Evolutionary conservation across 2,113 vertebrate species (phyloP), one percentile per base, ranked within the genome.

Genomic region (Heteronetta atricapilla): DNA sequence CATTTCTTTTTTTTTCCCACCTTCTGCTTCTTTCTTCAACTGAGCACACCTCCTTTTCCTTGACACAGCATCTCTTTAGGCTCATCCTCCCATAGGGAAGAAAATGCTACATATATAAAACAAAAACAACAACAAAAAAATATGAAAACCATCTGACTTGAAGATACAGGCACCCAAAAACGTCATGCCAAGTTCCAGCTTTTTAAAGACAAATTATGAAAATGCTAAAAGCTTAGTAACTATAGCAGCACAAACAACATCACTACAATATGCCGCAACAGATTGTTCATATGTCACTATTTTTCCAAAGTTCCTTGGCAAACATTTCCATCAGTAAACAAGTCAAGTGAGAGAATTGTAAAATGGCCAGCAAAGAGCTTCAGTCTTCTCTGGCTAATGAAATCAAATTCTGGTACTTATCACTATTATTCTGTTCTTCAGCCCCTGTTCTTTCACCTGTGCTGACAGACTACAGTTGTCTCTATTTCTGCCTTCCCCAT

Each of bases 261-360:
- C 76, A 73, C 91, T 94, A 95, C 96, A 97, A 96, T 96, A 97
- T 97, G 96, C 74, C 67, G 1, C 72, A 97, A 76, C 97, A 97
- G 97, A 96, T 97, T 97, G 97, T 91, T 97, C 91, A 44, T 88
- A 94, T 95, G 94, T 92, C 91, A 93, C 86, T 93, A 83, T 95
- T 97, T 96, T 95, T 96, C 94, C 86, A 93, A 90, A 87, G 95
- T 95, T 82, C 89, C 88, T 94, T 97, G 94, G 94, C 92, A 96
- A 94, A 84, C 12, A 69, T 94, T 92, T 63, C 76, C 86, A 96
- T 95, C 85, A 94, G 90, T 96, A 97, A 97, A 96, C 74, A 94
- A 95, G 81, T 89, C 85, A 88, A 82, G 70, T 34, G 36, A 78
- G 94, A 89, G 78, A 77, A 68, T 82, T 95, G 53, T 90, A 80